Evolutionary conservation across 1,140 invertebrate genomes (phyloP).

Genomic region (Euura lappo): DNA sequence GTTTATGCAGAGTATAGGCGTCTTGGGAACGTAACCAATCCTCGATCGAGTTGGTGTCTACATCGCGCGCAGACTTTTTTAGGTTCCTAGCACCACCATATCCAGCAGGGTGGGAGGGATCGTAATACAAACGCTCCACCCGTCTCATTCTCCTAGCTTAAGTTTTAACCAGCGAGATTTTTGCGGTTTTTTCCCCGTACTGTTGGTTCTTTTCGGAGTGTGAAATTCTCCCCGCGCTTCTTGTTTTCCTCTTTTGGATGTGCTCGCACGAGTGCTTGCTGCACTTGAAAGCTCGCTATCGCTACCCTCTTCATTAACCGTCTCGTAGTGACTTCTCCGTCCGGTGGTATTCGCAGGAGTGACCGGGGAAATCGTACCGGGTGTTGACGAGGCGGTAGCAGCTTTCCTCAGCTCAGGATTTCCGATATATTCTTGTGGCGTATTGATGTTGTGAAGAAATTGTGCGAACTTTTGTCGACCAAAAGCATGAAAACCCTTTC

Average conservation of each 20-base stretch:
- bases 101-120: conserved; percentile 12
- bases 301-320: too few relatives aligned
- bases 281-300: neutral
- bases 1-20: conserved; percentile 35
- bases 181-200: neutral
- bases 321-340: conserved; percentile 10
- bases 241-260: neutral
- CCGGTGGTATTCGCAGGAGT: neutral
- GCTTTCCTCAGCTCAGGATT: neutral
- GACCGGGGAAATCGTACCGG: neutral
- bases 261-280: neutral
- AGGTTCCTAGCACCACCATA: conserved; percentile 12
- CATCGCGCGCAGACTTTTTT: conserved; percentile 12
- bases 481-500: conserved; percentile 10
- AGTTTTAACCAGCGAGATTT: neutral
- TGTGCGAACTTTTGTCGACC: conserved; percentile 17
- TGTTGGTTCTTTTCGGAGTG: conserved; percentile 8
- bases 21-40: conserved; percentile 32
- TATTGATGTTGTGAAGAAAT: conserved; percentile 5
- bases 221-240: conserved; percentile 2
- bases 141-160: conserved; percentile 14
- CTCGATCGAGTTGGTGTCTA: conserved; percentile 17
- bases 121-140: neutral
- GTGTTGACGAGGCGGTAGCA: neutral
- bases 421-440: conserved; percentile 8